These are phyloP conservation scores for Eurois occulta DNA, from an alignment of 2,888 invertebrate species.

Conservation along the genomic window DNA sequence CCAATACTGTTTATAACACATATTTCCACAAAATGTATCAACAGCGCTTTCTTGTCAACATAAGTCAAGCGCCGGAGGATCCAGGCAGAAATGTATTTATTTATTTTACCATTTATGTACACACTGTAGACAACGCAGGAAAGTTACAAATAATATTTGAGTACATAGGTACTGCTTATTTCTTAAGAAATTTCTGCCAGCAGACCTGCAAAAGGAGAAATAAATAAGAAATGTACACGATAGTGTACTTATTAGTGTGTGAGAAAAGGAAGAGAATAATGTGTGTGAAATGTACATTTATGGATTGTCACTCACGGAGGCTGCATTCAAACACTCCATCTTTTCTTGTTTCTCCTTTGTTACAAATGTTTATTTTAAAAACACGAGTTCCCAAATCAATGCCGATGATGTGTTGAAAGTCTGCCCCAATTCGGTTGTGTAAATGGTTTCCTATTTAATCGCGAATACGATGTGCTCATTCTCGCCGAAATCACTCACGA, in stretches of 20 bases:
- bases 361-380: neutral
- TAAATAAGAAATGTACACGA: too few species aligned
- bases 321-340: neutral
- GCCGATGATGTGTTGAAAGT: conserved; percentile 2
- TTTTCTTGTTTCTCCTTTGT: neutral
- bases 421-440: conserved; percentile 4
- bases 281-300: neutral
- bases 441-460: conserved; percentile 31
- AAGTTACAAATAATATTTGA: too few species aligned
- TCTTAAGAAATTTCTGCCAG: too few species aligned
- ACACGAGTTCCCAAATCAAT: neutral
- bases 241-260: too few species aligned
- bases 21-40: neutral
- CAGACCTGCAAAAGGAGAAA: too few species aligned
- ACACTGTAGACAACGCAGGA: too few species aligned
- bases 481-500: conserved; percentile 52
- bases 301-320: neutral
- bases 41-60: neutral
- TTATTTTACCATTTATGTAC: too few species aligned
- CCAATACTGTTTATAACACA: neutral
- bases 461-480: conserved; percentile 59
- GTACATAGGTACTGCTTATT: too few species aligned
- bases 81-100: neutral
- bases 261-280: too few species aligned
- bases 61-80: neutral